Evolutionary conservation across 2,113 vertebrate species (phyloP), one percentile per base, ranked within the genome.

Genomic region (Python bivittatus): DNA sequence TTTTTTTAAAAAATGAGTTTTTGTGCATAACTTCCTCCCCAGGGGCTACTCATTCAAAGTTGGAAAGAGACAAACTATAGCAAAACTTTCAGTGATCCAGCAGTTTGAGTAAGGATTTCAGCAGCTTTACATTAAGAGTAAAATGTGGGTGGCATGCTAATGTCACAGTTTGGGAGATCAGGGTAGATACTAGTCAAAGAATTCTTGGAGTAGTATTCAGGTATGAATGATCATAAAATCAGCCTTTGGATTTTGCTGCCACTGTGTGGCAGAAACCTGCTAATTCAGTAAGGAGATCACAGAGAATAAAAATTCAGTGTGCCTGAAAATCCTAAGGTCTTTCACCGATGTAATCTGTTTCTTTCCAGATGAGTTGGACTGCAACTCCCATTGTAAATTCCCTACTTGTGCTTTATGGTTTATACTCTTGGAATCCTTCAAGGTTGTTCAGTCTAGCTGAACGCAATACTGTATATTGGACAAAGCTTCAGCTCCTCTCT

Each of bases 231-330:
- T 53, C 4, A 0, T 85, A 29, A 54, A n/a, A 93, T 0, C 94
- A 94, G 95, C 1, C 42, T 96, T 94, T 96, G 95, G 96, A 88
- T 93, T 97, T 93, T 97, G 96, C 97, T 97, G 97, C 96, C 96
- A 89, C 97, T 91, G 58, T 96, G 97, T 97, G 97, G 97, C 4
- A 92, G 85, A 92, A 64, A 54, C 11, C 57, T 85, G 88, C n/a
- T n/a, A 85, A 23, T 89, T 61, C 91, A 54, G 57, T 44, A 53
- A 54, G 9, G 7, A 64, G n/a, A 27, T 33, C 8, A 23, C 5
- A 9, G 33, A 44, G 13, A 90, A 92, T 22, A 42, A n/a, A 15
- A 68, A 68, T 42, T 27, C 4, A 10, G 48, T n/a, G 20, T 27
- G 6, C 44, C 33, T 58, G 44, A 42, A 88, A 85, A 54, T 29